Conservation (phyloP, 1,140 invertebrate genomes). For the Drosophila pruinosa region DNA sequence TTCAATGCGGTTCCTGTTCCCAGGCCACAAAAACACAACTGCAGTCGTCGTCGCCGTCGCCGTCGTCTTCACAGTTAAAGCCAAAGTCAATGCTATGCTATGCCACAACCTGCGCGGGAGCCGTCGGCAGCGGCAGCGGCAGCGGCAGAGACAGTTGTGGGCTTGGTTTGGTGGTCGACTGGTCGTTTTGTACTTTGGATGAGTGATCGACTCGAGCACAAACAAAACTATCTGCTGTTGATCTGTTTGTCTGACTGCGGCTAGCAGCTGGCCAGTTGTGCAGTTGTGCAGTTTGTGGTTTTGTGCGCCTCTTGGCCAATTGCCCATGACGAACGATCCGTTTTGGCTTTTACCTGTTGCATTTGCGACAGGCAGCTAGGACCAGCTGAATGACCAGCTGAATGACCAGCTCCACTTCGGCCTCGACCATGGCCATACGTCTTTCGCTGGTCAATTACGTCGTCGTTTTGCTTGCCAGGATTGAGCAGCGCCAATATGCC, state of each 20-base stretch:
- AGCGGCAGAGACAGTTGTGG: not conserved
- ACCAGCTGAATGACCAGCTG: not conserved
- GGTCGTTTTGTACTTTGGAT: slow-evolving; percentile 59
- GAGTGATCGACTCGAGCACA: slow-evolving; percentile 78
- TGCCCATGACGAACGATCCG: slow-evolving; percentile 77
- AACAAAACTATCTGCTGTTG: slow-evolving; percentile 76
- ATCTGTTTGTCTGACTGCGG: slow-evolving; percentile 56
- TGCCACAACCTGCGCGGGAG: slow-evolving; percentile 63
- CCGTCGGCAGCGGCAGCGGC: slow-evolving; percentile 45
- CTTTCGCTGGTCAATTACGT: slow-evolving; percentile 75
- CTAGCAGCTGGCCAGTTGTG: slow-evolving; percentile 16
- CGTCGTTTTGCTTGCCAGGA: slow-evolving; percentile 54
- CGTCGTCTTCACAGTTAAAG: slow-evolving; percentile 5
- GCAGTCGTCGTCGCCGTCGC: slow-evolving; percentile 19
- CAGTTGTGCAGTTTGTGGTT: slow-evolving; percentile 24
- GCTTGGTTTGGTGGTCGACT: slow-evolving; percentile 7
- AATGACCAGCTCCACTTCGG: not conserved
- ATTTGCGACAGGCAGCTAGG: not conserved
- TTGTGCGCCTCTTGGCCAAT: slow-evolving; percentile 57
- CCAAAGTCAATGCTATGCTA: slow-evolving; percentile 33
- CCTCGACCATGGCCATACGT: slow-evolving; percentile 46
- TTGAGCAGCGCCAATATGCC: slow-evolving; percentile 18
- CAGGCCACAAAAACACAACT: slow-evolving; percentile 11
- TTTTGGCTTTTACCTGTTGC: slow-evolving; percentile 74
- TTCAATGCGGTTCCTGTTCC: slow-evolving; percentile 52